Evolutionary conservation across 1,140 invertebrate genomes (phyloP), one percentile per base, ranked within the genome.

Genomic region (Onthophagus taurus): DNA sequence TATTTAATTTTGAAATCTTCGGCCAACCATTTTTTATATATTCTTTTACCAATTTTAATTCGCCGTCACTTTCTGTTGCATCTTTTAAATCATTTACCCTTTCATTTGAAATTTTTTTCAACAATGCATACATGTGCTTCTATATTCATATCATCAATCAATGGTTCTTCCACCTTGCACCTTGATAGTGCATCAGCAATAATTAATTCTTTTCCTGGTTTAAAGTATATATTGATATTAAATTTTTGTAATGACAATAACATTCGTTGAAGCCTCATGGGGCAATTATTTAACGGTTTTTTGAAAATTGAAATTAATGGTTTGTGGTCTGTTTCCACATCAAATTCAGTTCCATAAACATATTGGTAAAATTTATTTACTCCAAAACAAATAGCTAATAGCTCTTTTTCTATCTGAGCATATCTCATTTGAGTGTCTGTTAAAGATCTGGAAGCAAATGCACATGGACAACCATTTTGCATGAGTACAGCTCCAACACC

Each of bases 271-370:
- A 60, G 30, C 12, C 56, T 19, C 13, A 30, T 13, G 8, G 56
- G 48, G 20, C 31, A 42, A 16, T 41, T 41, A 33, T 38, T 42
- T 42, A 61, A 23, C 4, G 38, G 31, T 46, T 60, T 61, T 47
- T 55, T 53, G 21, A 51, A 51, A 36, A 61, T 55, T 1, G 23
- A 16, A 26, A 48, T 26, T 8, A 72, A 47, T 2, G 66, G 63
- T 44, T 64, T 61, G 39, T 74, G 69, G 49, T 75, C 69, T 4
- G 64, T 70, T 46, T 66, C 54, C 1, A 72, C 59, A 4, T 37
- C 59, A 21, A 73, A 62, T 17, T 61, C 43, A 47, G 45, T 52
- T 9, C 53, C 59, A 47, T 55, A 59, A n/a, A 66, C 42, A 43
- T 59, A 65, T 13, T 58, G 46, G 42, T 53, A 48, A 55, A 67